Evolutionary conservation across 1,140 invertebrate species (phyloP).

Genomic region (Ladona fulva): DNA sequence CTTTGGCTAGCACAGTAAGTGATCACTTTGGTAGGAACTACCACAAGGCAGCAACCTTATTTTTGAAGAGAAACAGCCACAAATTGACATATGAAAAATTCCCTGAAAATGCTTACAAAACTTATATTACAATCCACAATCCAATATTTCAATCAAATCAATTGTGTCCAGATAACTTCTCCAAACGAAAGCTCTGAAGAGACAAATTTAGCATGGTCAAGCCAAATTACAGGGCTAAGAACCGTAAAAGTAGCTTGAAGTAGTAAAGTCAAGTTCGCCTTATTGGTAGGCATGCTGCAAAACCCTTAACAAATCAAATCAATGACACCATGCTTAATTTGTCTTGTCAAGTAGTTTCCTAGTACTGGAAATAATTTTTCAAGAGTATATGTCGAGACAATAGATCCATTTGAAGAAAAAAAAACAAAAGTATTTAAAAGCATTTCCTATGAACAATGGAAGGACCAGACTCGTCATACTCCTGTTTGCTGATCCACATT

Average conservation of each 20-base stretch:
- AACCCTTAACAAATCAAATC: slow-evolving; percentile 29
- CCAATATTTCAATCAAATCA: slow-evolving; percentile 17
- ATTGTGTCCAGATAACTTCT: slow-evolving; percentile 13
- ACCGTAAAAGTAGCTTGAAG: slow-evolving; percentile 23
- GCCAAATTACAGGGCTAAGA: slow-evolving; percentile 23
- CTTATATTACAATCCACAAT: slow-evolving; percentile 17
- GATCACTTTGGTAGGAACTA: slow-evolving; percentile 25
- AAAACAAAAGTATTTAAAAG: slow-evolving; percentile 42
- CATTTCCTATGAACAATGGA: slow-evolving; percentile 93
- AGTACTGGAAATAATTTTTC: slow-evolving; percentile 14
- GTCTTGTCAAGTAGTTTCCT: slow-evolving; percentile 9
- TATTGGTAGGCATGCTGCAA: slow-evolving; percentile 26
- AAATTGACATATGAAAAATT: slow-evolving; percentile 21
- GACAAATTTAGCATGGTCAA: slow-evolving; percentile 16
- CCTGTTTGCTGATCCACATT: slow-evolving; percentile 95
- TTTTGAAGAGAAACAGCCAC: slow-evolving; percentile 18
- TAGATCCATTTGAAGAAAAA: slow-evolving; percentile 29
- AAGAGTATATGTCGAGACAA: slow-evolving; percentile 24
- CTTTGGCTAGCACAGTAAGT: slow-evolving; percentile 33
- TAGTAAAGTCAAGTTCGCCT: slow-evolving; percentile 26
- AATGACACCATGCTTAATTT: slow-evolving; percentile 6
- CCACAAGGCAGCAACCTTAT: slow-evolving; percentile 14
- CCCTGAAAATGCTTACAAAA: slow-evolving; percentile 23
- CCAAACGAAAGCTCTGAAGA: slow-evolving; percentile 10
- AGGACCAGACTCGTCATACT: slow-evolving; percentile 90